Evolutionary conservation across 2,113 vertebrate species (phyloP), one percentile per base, ranked within the genome.

Genomic region (Symphodus melops): DNA sequence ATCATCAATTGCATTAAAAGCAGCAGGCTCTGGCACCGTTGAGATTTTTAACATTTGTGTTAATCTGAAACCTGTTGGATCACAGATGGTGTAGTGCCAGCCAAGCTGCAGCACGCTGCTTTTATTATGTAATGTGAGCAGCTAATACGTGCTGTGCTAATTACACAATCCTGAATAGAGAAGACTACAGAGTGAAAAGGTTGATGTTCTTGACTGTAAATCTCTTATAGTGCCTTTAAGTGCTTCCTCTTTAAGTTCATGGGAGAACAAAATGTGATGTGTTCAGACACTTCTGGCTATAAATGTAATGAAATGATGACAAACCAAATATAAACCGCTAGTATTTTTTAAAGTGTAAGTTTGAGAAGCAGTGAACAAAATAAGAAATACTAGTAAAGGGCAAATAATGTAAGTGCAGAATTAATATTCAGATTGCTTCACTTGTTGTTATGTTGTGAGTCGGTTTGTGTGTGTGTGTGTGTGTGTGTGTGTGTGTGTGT

Each of bases 41-140:
- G 42, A 68, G 41, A 74, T 66, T 44, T 84, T 81, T 39, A 78
- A 72, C 73, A 73, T 75, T 79, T 21, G 73, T 64, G 81, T 57
- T 77, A 61, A 83, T 82, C 70, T 44, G 74, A 84, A 68, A 86
- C 82, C 78, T 77, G 77, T 86, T 80, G 80, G 77, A 86, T 77
- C 77, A 39, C 85, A 90, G 82, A 84, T 86, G 87, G 88, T 58
- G 67, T 68, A 48, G 3, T 33, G 66, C 72, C 71, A 61, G 85
- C 79, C 83, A 78, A 77, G 68, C 69, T 66, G 9, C 73, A 72
- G 62, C 81, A 58, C 44, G 67, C 59, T 72, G 81, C 63, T 68
- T 68, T 42, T 71, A 70, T 82, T 89, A 81, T 79, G 83, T 62
- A 82, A 77, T 2, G 52, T 19, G 60, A 79, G 77, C 12, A 17